These are phyloP conservation scores for Ataeniobius toweri DNA, from an alignment of 2,797 vertebrate species.

Conservation along the genomic window DNA sequence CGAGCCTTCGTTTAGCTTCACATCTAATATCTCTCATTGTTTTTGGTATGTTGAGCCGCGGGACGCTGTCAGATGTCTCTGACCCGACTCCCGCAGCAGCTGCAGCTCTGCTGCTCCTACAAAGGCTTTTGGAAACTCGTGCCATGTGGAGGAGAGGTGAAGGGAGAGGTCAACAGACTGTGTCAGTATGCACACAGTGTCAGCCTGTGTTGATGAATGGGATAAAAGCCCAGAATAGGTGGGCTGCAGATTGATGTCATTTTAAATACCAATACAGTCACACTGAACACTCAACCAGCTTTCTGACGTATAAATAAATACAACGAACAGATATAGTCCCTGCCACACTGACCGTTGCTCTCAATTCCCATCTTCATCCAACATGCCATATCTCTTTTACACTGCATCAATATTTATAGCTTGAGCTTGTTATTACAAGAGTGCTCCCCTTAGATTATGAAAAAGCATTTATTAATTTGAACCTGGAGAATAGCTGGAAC, in stretches of 20 bases:
- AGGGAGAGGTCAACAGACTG: conserved; percentile 34
- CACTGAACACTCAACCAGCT: conserved; percentile 51
- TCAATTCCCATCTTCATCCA: conserved; percentile 7
- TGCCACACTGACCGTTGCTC: conserved; percentile 1
- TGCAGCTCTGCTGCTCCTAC: conserved; percentile 29
- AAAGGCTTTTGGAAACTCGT: conserved; percentile 11
- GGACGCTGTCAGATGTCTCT: conserved; percentile 38
- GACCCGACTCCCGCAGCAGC: conserved; percentile 42
- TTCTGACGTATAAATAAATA: conserved; percentile 72
- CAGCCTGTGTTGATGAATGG: conserved; percentile 13
- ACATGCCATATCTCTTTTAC: conserved; percentile 7
- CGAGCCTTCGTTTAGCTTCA: conserved; percentile 1
- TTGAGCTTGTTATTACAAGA: neutral
- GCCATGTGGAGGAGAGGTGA: conserved; percentile 53
- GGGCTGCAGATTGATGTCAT: conserved; percentile 42
- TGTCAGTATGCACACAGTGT: conserved; percentile 1
- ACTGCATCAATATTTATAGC: neutral
- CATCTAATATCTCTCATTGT: conserved; percentile 23
- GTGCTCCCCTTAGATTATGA: neutral
- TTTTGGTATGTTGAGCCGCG: conserved; percentile 29
- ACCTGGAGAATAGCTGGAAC: neutral
- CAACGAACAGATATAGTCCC: conserved; percentile 18
- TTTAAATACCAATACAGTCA: conserved; percentile 78
- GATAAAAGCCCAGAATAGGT: conserved; percentile 6
- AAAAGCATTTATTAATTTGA: neutral